Conservation (phyloP, 2,888 invertebrate species). For the Tricholauxania praeusta region DNA sequence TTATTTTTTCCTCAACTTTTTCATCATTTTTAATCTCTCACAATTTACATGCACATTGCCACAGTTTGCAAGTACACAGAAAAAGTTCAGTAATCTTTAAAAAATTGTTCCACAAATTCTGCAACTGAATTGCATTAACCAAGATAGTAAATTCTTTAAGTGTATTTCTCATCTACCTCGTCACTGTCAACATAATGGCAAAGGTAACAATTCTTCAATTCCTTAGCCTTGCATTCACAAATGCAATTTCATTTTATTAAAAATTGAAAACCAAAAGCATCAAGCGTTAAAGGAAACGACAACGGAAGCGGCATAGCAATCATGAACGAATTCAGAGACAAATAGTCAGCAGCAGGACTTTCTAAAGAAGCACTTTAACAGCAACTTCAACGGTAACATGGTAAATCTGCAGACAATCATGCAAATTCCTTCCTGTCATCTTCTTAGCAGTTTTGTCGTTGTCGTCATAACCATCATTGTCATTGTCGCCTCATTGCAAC, state of each 20-base stretch:
- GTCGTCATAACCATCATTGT: not conserved
- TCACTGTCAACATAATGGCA: conserved; percentile 10
- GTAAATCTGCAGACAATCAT: not conserved
- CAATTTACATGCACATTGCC: too few species aligned
- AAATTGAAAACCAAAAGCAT: not conserved
- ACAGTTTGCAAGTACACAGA: too few species aligned
- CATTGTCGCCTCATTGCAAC: not conserved
- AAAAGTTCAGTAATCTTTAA: too few species aligned
- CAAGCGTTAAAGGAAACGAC: conserved; percentile 23
- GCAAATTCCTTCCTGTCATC: conserved; percentile 2
- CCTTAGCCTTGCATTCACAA: conserved; percentile 1
- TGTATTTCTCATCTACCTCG: too few species aligned
- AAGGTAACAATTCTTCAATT: conserved; percentile 2
- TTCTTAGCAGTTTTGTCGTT: not conserved
- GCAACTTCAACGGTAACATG: not conserved
- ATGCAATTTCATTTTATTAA: too few species aligned
- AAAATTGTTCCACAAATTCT: too few species aligned
- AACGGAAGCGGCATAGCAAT: conserved; percentile 7
- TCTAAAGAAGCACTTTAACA: not conserved
- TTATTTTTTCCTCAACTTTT: too few species aligned
- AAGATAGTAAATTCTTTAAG: too few species aligned
- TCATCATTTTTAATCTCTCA: too few species aligned
- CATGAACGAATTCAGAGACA: conserved; percentile 18
- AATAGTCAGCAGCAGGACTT: not conserved
- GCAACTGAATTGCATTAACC: too few species aligned